phyloP scores from a whole-genome alignment of 1,140 invertebrate species.

The Diplogasteroides magnus region DNA sequence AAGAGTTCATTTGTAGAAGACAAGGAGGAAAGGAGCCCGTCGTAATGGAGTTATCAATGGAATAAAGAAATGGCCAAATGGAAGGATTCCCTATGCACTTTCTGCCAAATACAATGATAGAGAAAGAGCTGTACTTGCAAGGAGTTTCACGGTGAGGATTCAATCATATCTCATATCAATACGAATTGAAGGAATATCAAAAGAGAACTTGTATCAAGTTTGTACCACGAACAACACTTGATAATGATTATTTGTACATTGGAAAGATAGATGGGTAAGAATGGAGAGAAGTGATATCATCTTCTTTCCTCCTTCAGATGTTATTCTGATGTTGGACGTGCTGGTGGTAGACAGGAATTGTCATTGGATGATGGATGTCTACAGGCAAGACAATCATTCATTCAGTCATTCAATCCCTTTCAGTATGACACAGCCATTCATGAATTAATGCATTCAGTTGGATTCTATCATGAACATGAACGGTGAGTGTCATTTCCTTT shows the following conservation, averaged over 20 bases:
- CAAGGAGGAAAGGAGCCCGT: conserved; percentile 1
- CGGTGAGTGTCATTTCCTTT: neutral
- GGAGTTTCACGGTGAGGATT: conserved; percentile 43
- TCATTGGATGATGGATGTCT: conserved; percentile 53
- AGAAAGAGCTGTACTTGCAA: conserved; percentile 49
- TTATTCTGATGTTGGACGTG: conserved; percentile 53
- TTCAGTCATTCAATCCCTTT: neutral
- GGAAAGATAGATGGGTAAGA: conserved; percentile 53
- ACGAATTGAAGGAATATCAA: conserved; percentile 60
- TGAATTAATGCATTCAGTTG: conserved; percentile 66
- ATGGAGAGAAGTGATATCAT: neutral
- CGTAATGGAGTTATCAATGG: conserved; percentile 20
- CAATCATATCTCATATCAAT: neutral
- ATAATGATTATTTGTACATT: conserved; percentile 62
- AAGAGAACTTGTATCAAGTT: conserved; percentile 65
- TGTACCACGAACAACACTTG: conserved; percentile 57
- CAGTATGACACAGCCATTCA: conserved; percentile 59
- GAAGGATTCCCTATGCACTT: conserved; percentile 52
- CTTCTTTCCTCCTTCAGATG: conserved; percentile 38
- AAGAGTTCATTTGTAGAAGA: conserved; percentile 8
- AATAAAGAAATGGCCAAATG: conserved; percentile 54
- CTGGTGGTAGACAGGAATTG: conserved; percentile 51
- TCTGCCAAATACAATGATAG: conserved; percentile 47
- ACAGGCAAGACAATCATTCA: conserved; percentile 22
- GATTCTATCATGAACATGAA: conserved; percentile 59